Evolutionary conservation across 37 sponge, comb jelly and placozoan species (phyloP).

Genomic region (Hormiphora californensis): DNA sequence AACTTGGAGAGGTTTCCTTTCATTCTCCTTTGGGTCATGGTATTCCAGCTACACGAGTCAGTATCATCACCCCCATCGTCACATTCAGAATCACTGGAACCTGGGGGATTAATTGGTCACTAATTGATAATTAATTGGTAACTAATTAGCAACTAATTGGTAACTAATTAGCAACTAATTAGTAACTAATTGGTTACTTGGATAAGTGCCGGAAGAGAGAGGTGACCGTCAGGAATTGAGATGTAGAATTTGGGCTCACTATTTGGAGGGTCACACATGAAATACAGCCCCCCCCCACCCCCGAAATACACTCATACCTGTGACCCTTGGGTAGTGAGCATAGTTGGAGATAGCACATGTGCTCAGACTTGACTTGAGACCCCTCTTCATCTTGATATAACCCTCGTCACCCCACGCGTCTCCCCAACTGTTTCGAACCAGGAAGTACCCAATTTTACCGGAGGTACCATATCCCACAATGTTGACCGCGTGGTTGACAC

Average conservation of each 20-base stretch:
- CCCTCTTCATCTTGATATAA: slow-evolving; percentile 12
- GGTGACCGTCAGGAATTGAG: too few relatives aligned
- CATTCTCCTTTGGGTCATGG: not conserved
- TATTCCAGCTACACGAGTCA: not conserved
- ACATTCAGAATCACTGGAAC: too few relatives aligned
- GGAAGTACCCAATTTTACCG: not conserved
- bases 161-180: too few relatives aligned
- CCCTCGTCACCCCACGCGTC: not conserved
- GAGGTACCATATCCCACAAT: slow-evolving; percentile 1
- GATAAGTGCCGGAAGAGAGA: too few relatives aligned
- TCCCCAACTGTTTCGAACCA: slow-evolving; percentile 21
- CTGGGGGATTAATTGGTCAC: too few relatives aligned
- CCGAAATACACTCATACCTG: not conserved
- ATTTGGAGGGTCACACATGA: too few relatives aligned
- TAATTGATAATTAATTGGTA: too few relatives aligned
- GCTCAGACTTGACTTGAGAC: not conserved
- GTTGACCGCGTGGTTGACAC: not conserved
- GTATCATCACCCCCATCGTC: not conserved
- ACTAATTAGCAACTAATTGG: too few relatives aligned
- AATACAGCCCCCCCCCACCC: not conserved
- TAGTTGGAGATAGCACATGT: not conserved
- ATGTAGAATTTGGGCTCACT: too few relatives aligned
- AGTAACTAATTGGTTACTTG: too few relatives aligned
- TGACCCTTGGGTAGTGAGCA: not conserved
- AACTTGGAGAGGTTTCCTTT: not conserved